Percentiles rank a stretch among this genome's conserved stretches.
Evolutionary conservation across 2,113 vertebrate species (phyloP).

Genomic region (Emydura subglobosa): DNA sequence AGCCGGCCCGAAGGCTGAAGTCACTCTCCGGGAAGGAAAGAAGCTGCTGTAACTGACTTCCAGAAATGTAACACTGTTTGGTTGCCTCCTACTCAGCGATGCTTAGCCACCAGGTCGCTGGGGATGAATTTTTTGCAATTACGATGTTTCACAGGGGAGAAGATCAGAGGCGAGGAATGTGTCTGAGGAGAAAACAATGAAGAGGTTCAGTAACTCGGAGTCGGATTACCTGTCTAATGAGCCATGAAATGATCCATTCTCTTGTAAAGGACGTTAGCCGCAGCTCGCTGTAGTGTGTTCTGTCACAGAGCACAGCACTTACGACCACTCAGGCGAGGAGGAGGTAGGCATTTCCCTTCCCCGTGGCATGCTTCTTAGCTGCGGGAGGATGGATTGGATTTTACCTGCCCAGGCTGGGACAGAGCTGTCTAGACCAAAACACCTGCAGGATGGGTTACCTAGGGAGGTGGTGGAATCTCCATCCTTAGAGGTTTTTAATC

Average conservation of each 20-base stretch:
- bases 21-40: not conserved
- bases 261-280: conserved; percentile 53
- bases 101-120: conserved; percentile 39
- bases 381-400: not conserved
- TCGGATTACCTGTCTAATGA: conserved; percentile 66
- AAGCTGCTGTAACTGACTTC: conserved; percentile 10
- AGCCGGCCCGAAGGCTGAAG: not conserved
- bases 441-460: not conserved
- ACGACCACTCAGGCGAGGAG: not conserved
- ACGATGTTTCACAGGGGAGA: conserved; percentile 33
- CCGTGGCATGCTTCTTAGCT: not conserved
- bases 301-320: not conserved
- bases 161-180: conserved; percentile 51
- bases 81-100: conserved; percentile 53
- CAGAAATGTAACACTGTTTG: conserved; percentile 44
- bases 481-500: no score
- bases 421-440: not conserved
- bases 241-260: conserved; percentile 67
- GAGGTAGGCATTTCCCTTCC: not conserved
- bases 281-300: conserved; percentile 21
- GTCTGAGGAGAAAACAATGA: conserved; percentile 50
- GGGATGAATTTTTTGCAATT: conserved; percentile 60
- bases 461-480: no score
- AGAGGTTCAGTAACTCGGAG: conserved; percentile 52
- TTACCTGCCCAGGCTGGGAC: not conserved